phyloP scores from a whole-genome alignment of 2,797 vertebrate species.

The Poecilia wingei region DNA sequence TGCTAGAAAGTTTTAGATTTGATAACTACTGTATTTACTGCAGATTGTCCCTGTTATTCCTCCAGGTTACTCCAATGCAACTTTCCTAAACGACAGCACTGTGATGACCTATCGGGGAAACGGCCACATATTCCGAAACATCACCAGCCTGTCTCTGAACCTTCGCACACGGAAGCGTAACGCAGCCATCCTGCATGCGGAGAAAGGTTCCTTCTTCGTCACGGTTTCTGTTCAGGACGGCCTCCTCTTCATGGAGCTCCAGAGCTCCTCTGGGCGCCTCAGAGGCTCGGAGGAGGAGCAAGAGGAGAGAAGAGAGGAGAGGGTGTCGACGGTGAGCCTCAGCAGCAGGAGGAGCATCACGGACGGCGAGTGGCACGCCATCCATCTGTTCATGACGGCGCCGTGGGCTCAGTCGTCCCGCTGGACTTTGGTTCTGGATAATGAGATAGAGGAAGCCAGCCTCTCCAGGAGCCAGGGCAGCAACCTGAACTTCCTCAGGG shows the following conservation, averaged over 20 bases:
- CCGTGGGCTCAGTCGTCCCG: slow-evolving; percentile 81
- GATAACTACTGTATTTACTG: background rate
- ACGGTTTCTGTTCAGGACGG: slow-evolving; percentile 83
- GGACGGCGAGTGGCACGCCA: slow-evolving; percentile 87
- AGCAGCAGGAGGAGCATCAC: slow-evolving; percentile 76
- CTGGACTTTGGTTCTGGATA: slow-evolving; percentile 87
- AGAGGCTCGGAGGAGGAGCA: slow-evolving; percentile 19
- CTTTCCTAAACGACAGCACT: slow-evolving; percentile 83
- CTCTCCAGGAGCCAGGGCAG: slow-evolving; percentile 79
- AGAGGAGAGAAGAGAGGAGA: slow-evolving; percentile 41
- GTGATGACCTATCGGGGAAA: slow-evolving; percentile 85
- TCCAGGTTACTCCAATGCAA: slow-evolving; percentile 86
- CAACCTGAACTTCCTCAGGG: slow-evolving; percentile 87
- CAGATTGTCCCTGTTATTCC: slow-evolving; percentile 7
- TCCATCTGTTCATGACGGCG: slow-evolving; percentile 83
- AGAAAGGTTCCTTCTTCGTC: slow-evolving; percentile 83
- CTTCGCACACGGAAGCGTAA: slow-evolving; percentile 85
- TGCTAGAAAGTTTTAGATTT: background rate
- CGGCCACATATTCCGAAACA: slow-evolving; percentile 83
- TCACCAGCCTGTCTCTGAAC: slow-evolving; percentile 84
- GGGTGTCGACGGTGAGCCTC: slow-evolving; percentile 74
- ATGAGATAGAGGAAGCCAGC: slow-evolving; percentile 72
- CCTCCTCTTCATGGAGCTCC: slow-evolving; percentile 83
- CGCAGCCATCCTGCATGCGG: slow-evolving; percentile 81
- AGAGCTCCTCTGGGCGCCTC: slow-evolving; percentile 63